Evolutionary conservation across 2,888 invertebrate genomes (phyloP).

Genomic region (Synanthedon myopaeformis): DNA sequence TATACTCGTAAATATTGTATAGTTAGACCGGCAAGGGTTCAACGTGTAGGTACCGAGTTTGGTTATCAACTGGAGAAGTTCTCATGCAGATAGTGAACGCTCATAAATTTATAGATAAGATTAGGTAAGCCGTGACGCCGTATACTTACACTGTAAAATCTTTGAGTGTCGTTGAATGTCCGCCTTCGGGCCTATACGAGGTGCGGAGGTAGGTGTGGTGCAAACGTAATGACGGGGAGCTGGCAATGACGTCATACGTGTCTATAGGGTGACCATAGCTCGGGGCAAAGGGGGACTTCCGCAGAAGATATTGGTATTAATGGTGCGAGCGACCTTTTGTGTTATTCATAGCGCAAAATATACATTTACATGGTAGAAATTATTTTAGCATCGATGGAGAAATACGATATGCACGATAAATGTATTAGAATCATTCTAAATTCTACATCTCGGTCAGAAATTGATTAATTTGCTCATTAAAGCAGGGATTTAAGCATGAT

Average conservation of each 20-base stretch:
- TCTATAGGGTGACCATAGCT: slow-evolving; percentile 10
- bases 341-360: no score
- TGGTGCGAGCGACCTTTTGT: neutral
- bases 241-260: slow-evolving; percentile 20
- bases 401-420: no score
- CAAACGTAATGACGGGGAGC: slow-evolving; percentile 7
- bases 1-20: no score
- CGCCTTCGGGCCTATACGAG: neutral
- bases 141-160: neutral
- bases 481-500: no score
- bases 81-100: slow-evolving; percentile 5
- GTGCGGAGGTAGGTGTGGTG: neutral
- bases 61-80: slow-evolving; percentile 10
- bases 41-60: neutral
- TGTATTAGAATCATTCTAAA: no score
- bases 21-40: neutral
- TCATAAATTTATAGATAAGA: slow-evolving; percentile 10
- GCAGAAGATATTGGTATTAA: neutral
- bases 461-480: no score
- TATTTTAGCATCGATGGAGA: no score
- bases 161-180: no score
- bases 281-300: neutral
- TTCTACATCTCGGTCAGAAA: no score
- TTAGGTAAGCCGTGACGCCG: neutral
- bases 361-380: no score